These are phyloP conservation scores for Epizoanthus illoricatus DNA, from an alignment of 92 coral and sea anemone species.

Conservation along the genomic window DNA sequence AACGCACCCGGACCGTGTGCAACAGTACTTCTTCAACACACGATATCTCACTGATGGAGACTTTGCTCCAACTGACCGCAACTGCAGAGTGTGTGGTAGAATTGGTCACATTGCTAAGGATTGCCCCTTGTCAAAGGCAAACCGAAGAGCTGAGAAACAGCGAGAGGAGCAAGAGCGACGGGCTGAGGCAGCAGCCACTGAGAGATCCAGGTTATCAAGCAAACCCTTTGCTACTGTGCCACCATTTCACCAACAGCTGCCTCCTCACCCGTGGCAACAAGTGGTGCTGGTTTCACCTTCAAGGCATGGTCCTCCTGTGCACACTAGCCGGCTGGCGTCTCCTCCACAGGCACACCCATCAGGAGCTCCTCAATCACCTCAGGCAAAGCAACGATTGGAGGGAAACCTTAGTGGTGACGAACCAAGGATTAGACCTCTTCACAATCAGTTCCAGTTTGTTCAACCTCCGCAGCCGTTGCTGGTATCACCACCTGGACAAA, in stretches of 20 bases:
- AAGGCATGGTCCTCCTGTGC: background rate
- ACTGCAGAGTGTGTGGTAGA: slow-evolving; percentile 84
- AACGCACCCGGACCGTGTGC: slow-evolving; percentile 35
- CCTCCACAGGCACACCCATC: background rate
- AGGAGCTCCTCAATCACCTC: background rate
- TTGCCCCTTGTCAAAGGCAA: slow-evolving; percentile 71
- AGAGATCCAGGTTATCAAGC: slow-evolving; percentile 8
- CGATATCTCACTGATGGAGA: slow-evolving; percentile 68
- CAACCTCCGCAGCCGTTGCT: background rate
- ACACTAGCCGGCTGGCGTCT: background rate
- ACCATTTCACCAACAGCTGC: background rate
- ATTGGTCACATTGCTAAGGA: slow-evolving; percentile 92
- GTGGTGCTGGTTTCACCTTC: background rate
- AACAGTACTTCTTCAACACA: slow-evolving; percentile 71
- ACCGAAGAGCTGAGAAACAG: slow-evolving; percentile 65
- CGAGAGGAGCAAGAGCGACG: slow-evolving; percentile 51
- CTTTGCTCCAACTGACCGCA: slow-evolving; percentile 85
- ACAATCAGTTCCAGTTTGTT: slow-evolving; percentile 21
- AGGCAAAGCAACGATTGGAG: background rate
- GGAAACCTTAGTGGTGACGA: background rate
- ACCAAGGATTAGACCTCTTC: background rate
- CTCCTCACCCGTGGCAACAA: background rate
- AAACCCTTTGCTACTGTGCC: slow-evolving; percentile 13
- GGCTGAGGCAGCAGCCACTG: slow-evolving; percentile 1
- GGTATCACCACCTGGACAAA: slow-evolving; percentile 3